Conservation (phyloP, 1,140 invertebrate genomes). For the Hestina assimilis region DNA sequence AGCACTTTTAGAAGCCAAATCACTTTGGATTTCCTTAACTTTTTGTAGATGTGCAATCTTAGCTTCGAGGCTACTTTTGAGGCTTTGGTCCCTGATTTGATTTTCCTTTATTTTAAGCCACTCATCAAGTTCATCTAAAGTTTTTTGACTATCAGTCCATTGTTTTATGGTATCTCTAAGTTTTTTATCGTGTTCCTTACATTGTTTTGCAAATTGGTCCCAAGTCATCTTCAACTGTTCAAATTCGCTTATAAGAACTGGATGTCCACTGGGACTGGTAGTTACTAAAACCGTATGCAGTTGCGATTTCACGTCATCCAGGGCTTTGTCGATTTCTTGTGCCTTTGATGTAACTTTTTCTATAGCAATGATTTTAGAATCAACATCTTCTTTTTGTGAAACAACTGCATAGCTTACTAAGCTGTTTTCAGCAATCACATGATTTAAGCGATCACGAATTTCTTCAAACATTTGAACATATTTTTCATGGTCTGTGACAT, state of each 20-base stretch:
- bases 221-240: conserved; percentile 87
- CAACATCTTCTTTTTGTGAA: conserved; percentile 86
- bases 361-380: conserved; percentile 85
- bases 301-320: conserved; percentile 85
- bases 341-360: conserved; percentile 87
- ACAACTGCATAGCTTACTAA: conserved; percentile 83
- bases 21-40: conserved; percentile 85
- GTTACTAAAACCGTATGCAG: conserved; percentile 86
- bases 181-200: conserved; percentile 83
- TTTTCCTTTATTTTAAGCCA: conserved; percentile 93
- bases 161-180: conserved; percentile 85
- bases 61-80: conserved; percentile 90
- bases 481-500: conserved; percentile 89
- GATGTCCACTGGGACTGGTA: conserved; percentile 89
- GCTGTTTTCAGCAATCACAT: conserved; percentile 83
- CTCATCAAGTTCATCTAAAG: conserved; percentile 85
- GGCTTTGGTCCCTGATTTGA: conserved; percentile 92
- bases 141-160: conserved; percentile 89
- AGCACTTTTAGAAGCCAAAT: conserved; percentile 84
- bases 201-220: conserved; percentile 87
- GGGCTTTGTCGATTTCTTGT: conserved; percentile 85
- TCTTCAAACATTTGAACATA: conserved; percentile 89
- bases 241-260: conserved; percentile 85
- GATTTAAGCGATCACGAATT: conserved; percentile 85
- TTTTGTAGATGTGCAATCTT: conserved; percentile 90